A percentile compares a stretch with the other conserved stretches of the same genome.
Conservation (phyloP, 2,888 invertebrate species). For the Cabera pusaria region DNA sequence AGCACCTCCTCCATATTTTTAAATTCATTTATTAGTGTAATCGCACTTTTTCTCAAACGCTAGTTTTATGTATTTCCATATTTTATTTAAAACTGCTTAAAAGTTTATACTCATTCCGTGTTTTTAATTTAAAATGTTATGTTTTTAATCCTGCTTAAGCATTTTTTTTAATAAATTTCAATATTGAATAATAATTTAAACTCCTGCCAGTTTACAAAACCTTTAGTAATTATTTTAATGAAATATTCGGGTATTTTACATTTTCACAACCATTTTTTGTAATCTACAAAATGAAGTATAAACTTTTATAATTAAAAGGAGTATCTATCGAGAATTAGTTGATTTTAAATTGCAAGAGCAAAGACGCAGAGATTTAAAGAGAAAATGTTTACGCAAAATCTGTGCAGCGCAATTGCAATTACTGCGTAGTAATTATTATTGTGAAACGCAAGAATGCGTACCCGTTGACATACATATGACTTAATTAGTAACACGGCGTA, state of each 20-base stretch:
- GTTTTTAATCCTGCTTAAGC: too few species aligned
- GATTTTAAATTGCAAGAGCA: constrained; percentile 1
- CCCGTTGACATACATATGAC: too few species aligned
- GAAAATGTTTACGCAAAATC: neutral
- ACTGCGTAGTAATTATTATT: neutral
- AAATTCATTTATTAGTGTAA: constrained; percentile 13
- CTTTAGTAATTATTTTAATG: neutral
- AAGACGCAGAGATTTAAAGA: neutral
- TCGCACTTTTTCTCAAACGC: constrained; percentile 16
- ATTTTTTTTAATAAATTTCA: too few species aligned
- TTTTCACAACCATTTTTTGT: constrained; percentile 14
- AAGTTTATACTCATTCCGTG: constrained; percentile 14
- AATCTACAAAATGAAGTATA: constrained; percentile 15
- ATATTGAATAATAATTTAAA: too few species aligned
- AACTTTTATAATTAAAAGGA: constrained; percentile 6
- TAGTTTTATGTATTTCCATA: neutral
- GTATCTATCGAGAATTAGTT: neutral
- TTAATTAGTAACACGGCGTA: too few species aligned
- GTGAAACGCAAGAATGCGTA: too few species aligned
- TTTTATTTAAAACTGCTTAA: neutral
- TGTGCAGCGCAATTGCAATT: constrained; percentile 1
- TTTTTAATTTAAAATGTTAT: neutral
- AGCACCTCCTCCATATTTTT: constrained; percentile 34
- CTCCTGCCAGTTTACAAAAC: too few species aligned
- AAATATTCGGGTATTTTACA: constrained; percentile 1